These are phyloP conservation scores for Eudemis profundana DNA, from an alignment of 2,888 invertebrate species.

Conservation along the genomic window DNA sequence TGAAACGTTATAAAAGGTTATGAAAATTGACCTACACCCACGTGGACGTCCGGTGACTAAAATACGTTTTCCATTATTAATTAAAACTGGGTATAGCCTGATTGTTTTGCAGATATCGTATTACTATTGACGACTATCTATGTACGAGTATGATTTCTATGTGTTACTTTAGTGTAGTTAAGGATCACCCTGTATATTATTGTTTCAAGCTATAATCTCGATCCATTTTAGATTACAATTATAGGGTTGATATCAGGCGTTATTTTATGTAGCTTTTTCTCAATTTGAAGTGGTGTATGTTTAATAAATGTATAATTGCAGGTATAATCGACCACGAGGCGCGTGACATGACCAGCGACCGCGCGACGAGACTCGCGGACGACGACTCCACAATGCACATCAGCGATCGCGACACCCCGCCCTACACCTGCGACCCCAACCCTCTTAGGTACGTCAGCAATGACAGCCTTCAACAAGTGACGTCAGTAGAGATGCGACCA, in stretches of 20 bases:
- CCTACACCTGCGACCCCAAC: constrained; percentile 80
- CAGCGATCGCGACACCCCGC: constrained; percentile 65
- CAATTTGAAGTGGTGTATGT: too few relatives aligned
- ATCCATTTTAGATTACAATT: too few relatives aligned
- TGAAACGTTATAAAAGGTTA: constrained; percentile 7
- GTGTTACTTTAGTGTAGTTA: too few relatives aligned
- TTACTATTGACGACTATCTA: too few relatives aligned
- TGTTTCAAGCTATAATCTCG: too few relatives aligned
- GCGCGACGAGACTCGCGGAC: constrained; percentile 66
- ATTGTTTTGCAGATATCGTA: too few relatives aligned
- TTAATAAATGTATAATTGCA: too few relatives aligned
- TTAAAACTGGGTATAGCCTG: too few relatives aligned
- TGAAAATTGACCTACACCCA: constrained; percentile 8
- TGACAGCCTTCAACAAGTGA: not conserved
- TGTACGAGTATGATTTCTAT: too few relatives aligned
- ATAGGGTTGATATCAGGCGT: too few relatives aligned
- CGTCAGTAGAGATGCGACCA: not conserved
- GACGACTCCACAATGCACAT: constrained; percentile 78
- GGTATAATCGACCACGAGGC: constrained; percentile 75
- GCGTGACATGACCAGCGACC: constrained; percentile 79
- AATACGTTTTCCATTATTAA: not conserved
- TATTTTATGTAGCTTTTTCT: too few relatives aligned
- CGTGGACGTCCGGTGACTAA: not conserved
- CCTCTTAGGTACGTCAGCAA: constrained; percentile 67
- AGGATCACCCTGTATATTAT: too few relatives aligned